A percentile compares a stretch with the other conserved stretches of the same genome.
These are phyloP conservation scores for Acanthurus tractus DNA, from an alignment of 2,797 vertebrate genomes.

Conservation along the genomic window DNA sequence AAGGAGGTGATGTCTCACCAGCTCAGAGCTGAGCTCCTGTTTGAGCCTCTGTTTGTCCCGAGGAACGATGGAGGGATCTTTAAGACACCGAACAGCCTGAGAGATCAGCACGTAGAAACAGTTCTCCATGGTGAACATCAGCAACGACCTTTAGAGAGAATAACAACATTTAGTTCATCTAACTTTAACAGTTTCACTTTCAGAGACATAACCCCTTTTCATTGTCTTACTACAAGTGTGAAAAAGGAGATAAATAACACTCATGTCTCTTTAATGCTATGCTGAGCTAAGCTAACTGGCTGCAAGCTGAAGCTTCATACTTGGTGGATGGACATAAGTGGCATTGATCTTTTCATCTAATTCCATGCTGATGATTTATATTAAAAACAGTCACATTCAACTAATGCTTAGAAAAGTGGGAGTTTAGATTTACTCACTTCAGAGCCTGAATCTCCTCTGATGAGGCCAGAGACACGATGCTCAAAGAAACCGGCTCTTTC, in stretches of 20 bases:
- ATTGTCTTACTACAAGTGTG: too few species aligned
- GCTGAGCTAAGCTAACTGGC: background rate
- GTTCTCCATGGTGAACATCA: conserved; percentile 99
- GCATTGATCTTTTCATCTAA: background rate
- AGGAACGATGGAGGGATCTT: conserved; percentile 90
- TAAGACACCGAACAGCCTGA: conserved; percentile 93
- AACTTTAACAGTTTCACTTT: too few species aligned
- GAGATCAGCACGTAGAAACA: conserved; percentile 98
- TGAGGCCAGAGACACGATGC: conserved; percentile 87
- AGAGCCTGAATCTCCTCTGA: conserved; percentile 92
- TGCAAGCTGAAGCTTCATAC: background rate
- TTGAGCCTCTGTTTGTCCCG: conserved; percentile 98
- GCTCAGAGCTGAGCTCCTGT: conserved; percentile 97
- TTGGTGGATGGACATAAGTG: background rate
- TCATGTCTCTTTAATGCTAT: background rate
- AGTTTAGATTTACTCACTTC: conserved; percentile 85
- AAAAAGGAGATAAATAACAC: too few species aligned
- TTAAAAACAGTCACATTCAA: background rate
- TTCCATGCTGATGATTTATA: background rate
- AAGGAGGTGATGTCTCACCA: conserved; percentile 84
- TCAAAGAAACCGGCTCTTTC: conserved; percentile 91
- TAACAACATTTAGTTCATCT: background rate
- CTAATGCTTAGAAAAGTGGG: accelerated
- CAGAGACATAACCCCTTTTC: too few species aligned
- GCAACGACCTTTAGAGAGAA: conserved; percentile 87